Evolutionary conservation across 2,113 vertebrate genomes (phyloP).

Genomic region (Upupa epops): DNA sequence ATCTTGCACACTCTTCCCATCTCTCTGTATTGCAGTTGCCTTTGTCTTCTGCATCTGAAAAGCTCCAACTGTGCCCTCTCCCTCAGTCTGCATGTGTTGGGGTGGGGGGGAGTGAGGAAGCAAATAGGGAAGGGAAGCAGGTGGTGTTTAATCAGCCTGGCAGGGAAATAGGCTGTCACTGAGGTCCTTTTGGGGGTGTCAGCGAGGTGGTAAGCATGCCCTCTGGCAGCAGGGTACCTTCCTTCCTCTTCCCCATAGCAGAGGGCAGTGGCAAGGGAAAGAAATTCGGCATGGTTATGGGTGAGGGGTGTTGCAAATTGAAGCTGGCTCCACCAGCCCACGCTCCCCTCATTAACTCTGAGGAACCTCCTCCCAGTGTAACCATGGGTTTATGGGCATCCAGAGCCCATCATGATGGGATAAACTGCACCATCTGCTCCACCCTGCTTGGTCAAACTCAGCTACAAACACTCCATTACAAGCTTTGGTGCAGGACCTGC

Average conservation of each 20-base stretch:
- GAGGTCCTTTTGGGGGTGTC: slow-evolving; percentile 29
- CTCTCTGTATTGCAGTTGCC: background rate
- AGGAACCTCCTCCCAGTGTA: background rate
- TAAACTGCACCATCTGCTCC: background rate
- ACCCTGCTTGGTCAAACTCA: background rate
- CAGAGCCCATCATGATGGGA: background rate
- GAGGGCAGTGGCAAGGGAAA: background rate
- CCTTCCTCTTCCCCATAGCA: background rate
- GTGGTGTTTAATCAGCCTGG: slow-evolving; percentile 46
- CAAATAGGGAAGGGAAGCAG: slow-evolving; percentile 16
- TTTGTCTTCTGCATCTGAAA: slow-evolving; percentile 3
- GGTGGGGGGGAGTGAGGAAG: background rate
- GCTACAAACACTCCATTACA: background rate
- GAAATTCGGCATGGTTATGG: background rate
- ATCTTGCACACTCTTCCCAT: background rate
- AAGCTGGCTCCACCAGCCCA: background rate
- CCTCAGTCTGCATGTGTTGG: background rate
- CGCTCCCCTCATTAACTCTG: background rate
- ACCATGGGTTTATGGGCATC: background rate
- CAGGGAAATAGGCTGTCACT: background rate
- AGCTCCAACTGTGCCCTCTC: background rate
- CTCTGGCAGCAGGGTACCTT: slow-evolving; percentile 13
- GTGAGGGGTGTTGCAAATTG: background rate
- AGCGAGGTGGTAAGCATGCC: slow-evolving; percentile 36
- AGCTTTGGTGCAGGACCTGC: background rate